Evolutionary conservation across 2,113 vertebrate genomes (phyloP).

Genomic region (Elephantulus edwardii): DNA sequence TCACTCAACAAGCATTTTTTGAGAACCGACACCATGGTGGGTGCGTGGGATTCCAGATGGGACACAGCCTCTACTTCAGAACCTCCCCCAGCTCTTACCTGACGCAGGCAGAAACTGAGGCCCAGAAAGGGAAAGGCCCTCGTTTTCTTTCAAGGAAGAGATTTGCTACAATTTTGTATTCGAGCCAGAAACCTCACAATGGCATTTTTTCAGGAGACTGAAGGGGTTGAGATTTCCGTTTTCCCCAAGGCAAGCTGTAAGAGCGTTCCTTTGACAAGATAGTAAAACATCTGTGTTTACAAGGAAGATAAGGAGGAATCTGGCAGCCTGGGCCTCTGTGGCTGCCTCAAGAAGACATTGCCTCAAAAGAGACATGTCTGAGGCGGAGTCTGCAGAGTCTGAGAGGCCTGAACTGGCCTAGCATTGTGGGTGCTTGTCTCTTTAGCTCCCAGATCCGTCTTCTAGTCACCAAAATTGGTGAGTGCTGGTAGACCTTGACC

Average conservation of each 20-base stretch:
- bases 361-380: not conserved
- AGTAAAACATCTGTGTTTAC: slow-evolving; percentile 67
- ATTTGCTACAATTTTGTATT: slow-evolving; percentile 9
- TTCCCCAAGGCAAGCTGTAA: slow-evolving; percentile 53
- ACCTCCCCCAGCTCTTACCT: no score
- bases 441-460: not conserved
- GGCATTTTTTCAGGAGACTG: slow-evolving; percentile 19
- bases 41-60: not conserved
- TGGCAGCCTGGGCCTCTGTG: slow-evolving; percentile 34
- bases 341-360: slow-evolving; percentile 23
- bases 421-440: not conserved
- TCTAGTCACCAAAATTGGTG: not conserved
- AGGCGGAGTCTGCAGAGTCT: not conserved
- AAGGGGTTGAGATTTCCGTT: slow-evolving; percentile 53
- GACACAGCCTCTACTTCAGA: fast-evolving
- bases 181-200: not conserved
- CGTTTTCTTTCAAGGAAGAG: slow-evolving; percentile 39
- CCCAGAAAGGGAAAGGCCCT: not conserved
- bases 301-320: slow-evolving; percentile 56
- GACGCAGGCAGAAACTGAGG: not conserved
- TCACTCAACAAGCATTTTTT: not conserved
- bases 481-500: not conserved
- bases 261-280: slow-evolving; percentile 50
- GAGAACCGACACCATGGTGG: not conserved
- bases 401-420: not conserved